phyloP scores from a whole-genome alignment of 2,888 invertebrate genomes.

The Rambutsinella grinnellia region DNA sequence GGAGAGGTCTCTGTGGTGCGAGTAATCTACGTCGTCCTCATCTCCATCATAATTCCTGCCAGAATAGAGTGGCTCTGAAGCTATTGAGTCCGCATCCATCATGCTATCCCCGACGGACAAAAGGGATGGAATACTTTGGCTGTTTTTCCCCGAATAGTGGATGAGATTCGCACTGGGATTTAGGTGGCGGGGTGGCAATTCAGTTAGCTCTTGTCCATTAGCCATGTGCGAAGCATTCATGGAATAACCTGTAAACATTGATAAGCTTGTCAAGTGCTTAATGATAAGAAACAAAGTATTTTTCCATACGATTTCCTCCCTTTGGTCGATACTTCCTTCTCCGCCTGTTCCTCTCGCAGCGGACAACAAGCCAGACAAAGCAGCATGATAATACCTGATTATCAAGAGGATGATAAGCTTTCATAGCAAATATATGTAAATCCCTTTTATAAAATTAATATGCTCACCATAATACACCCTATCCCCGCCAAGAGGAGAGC shows the following conservation, averaged over 20 bases:
- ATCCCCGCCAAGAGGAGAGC: slow-evolving; percentile 49
- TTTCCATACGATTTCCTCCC: slow-evolving; percentile 27
- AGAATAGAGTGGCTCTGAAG: slow-evolving; percentile 37
- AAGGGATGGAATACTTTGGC: slow-evolving; percentile 43
- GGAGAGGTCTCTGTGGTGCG: slow-evolving; percentile 27
- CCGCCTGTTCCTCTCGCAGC: slow-evolving; percentile 47
- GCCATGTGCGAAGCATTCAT: slow-evolving; percentile 42
- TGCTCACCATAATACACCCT: slow-evolving; percentile 51
- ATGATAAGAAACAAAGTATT: no score
- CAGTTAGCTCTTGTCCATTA: slow-evolving; percentile 39
- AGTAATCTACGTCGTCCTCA: slow-evolving; percentile 28
- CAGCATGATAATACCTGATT: slow-evolving; percentile 47
- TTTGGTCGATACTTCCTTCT: slow-evolving; percentile 48
- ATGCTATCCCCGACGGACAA: slow-evolving; percentile 30
- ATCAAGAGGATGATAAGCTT: no score
- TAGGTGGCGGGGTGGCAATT: slow-evolving; percentile 32
- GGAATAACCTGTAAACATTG: slow-evolving; percentile 21
- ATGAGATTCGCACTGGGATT: slow-evolving; percentile 46
- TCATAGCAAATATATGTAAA: no score
- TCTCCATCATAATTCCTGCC: slow-evolving; percentile 29
- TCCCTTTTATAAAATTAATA: neutral
- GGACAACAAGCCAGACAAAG: slow-evolving; percentile 53
- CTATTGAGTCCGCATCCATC: slow-evolving; percentile 44
- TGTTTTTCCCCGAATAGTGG: slow-evolving; percentile 33
- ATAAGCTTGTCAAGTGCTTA: no score